phyloP scores from a whole-genome alignment of 2,888 invertebrate genomes.

The Parochlus steinenii region DNA sequence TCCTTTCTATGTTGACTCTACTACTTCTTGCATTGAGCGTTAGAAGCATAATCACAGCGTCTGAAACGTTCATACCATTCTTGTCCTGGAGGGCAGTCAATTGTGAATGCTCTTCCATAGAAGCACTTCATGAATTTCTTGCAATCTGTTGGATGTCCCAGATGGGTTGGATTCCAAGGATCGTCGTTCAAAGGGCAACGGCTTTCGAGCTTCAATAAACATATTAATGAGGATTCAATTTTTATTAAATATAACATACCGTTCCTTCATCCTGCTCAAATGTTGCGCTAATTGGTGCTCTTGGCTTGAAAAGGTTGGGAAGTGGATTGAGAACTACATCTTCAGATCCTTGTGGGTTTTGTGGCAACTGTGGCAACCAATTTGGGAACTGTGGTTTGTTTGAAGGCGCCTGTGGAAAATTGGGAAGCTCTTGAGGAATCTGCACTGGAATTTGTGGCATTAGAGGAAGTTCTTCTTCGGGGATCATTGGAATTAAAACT shows the following conservation, averaged over 20 bases:
- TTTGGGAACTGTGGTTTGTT: neutral
- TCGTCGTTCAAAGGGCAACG: neutral
- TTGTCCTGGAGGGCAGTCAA: constrained; percentile 1
- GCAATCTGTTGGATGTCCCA: constrained; percentile 3
- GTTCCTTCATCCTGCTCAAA: neutral
- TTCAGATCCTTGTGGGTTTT: too few relatives aligned
- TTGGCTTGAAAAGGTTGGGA: neutral
- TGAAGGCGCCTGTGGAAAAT: too few relatives aligned
- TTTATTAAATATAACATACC: neutral
- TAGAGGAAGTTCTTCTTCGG: too few relatives aligned
- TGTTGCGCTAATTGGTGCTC: neutral
- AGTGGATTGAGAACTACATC: too few relatives aligned
- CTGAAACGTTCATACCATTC: neutral
- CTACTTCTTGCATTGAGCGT: too few relatives aligned
- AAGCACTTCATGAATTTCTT: constrained; percentile 5
- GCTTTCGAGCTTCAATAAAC: neutral
- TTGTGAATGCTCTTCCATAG: constrained; percentile 2
- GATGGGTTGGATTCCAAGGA: neutral
- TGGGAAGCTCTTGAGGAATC: too few relatives aligned
- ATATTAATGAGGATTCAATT: neutral
- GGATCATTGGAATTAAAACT: too few relatives aligned
- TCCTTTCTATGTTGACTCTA: too few relatives aligned
- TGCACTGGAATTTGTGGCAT: too few relatives aligned
- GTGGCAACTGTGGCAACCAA: constrained; percentile 6
- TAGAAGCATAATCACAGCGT: constrained; percentile 7